These are phyloP conservation scores for Caranx ignobilis DNA, from an alignment of 2,113 vertebrate species.

Conservation along the genomic window DNA sequence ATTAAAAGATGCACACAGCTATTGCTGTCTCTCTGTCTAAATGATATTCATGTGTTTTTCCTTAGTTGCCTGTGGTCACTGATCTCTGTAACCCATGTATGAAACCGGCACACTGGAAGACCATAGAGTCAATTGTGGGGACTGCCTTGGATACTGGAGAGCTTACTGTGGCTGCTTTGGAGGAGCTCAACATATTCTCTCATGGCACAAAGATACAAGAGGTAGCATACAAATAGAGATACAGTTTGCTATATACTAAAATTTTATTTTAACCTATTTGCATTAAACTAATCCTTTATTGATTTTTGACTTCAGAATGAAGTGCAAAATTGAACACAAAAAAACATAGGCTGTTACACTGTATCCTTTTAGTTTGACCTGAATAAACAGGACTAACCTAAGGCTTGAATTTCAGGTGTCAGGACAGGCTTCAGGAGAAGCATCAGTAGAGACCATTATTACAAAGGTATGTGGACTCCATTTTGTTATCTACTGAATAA, in stretches of 20 bases:
- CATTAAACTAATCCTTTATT: not conserved
- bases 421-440: constrained; percentile 88
- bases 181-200: constrained; percentile 83
- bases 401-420: constrained; percentile 79
- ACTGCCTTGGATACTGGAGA: constrained; percentile 74
- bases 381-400: constrained; percentile 16
- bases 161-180: constrained; percentile 80
- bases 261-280: not conserved
- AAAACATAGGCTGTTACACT: not conserved
- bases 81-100: constrained; percentile 87
- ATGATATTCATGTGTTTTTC: not conserved
- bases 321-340: not conserved
- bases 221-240: constrained; percentile 52
- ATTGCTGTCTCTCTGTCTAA: not conserved
- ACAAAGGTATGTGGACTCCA: constrained; percentile 81
- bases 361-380: not conserved
- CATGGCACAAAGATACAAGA: constrained; percentile 85
- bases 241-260: not conserved
- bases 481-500: not conserved
- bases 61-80: constrained; percentile 85
- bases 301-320: not conserved
- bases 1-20: not conserved
- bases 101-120: constrained; percentile 85
- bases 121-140: constrained; percentile 82
- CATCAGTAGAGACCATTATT: constrained; percentile 85